phyloP scores from a whole-genome alignment of 2,113 vertebrate species.

The Percina caprodes region DNA sequence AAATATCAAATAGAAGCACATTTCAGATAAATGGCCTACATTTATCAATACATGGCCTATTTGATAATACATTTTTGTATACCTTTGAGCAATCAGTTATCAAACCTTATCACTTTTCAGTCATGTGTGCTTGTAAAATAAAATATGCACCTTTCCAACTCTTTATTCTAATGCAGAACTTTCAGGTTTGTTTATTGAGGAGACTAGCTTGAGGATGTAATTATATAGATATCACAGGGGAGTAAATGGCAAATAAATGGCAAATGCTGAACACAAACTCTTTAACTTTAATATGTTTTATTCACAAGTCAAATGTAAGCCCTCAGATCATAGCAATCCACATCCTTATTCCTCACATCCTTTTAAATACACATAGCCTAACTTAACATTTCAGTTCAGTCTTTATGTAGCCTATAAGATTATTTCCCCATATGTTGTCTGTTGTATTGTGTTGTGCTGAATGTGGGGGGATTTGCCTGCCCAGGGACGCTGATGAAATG shows the following conservation, averaged over 20 bases:
- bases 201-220: not conserved
- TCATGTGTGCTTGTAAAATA: not conserved
- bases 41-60: not conserved
- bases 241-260: not conserved
- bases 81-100: not conserved
- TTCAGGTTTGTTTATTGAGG: not conserved
- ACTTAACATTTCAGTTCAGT: not conserved
- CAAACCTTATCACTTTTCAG: not conserved
- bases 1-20: not conserved
- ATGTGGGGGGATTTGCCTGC: too few species aligned
- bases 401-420: not conserved
- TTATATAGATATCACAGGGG: not conserved
- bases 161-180: not conserved
- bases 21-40: not conserved
- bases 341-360: not conserved
- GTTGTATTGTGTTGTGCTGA: too few species aligned
- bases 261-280: not conserved
- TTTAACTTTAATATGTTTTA: not conserved
- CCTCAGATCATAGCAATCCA: not conserved
- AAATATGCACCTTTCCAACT: not conserved
- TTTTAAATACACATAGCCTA: not conserved
- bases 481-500: too few species aligned
- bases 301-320: not conserved
- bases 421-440: too few species aligned
- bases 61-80: not conserved